These are phyloP conservation scores for Nyleta sp. DNA, from an alignment of 2,888 invertebrate genomes.

Conservation along the genomic window DNA sequence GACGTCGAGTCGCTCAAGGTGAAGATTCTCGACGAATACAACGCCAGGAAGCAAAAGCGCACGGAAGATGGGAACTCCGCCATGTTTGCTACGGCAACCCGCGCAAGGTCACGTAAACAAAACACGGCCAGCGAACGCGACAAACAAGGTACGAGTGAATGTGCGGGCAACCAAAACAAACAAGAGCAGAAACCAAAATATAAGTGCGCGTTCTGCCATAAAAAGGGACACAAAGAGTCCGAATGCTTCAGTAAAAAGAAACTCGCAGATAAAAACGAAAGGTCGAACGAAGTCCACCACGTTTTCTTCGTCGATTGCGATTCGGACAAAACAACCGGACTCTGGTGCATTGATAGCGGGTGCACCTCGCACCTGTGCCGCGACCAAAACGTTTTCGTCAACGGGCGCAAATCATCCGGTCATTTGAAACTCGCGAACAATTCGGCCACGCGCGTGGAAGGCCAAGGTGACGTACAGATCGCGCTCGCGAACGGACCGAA, in stretches of 20 bases:
- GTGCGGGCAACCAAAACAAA: neutral
- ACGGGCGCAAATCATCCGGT: neutral
- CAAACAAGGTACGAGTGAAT: neutral
- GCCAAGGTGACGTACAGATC: constrained; percentile 17
- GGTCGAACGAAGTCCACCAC: constrained; percentile 1
- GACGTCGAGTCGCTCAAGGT: constrained; percentile 5
- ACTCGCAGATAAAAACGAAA: neutral
- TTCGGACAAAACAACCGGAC: neutral
- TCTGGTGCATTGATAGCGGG: constrained; percentile 48
- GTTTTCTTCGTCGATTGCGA: neutral
- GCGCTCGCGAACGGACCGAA: neutral
- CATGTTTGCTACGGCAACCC: constrained; percentile 1
- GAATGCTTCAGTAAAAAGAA: constrained; percentile 13
- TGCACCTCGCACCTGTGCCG: constrained; percentile 59
- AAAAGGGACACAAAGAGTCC: constrained; percentile 21
- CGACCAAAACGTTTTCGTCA: constrained; percentile 5
- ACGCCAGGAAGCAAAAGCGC: neutral
- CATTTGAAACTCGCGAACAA: constrained; percentile 23
- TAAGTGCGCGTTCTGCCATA: constrained; percentile 14
- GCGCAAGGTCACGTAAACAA: too few relatives aligned
- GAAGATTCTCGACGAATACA: constrained; percentile 12
- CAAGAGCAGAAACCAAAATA: constrained; percentile 8
- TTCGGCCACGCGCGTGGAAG: constrained; percentile 1
- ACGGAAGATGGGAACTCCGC: neutral
- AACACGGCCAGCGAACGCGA: too few relatives aligned